A percentile compares a stretch with the other conserved stretches of the same genome.
phyloP scores from a whole-genome alignment of 2,113 vertebrate genomes.

The Colistium nudipinnis region DNA sequence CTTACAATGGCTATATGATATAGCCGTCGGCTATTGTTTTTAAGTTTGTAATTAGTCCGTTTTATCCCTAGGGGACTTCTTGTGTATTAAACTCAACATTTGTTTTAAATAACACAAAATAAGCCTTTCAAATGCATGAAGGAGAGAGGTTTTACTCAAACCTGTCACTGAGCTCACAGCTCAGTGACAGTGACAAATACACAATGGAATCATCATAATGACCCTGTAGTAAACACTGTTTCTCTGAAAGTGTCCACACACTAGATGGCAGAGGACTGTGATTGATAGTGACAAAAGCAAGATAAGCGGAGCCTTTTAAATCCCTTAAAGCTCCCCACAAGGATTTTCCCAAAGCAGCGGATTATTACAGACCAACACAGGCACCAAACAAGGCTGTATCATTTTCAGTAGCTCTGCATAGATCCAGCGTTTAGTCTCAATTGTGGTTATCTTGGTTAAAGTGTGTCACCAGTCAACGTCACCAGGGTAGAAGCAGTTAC shows the following conservation, averaged over 20 bases:
- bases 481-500: not conserved
- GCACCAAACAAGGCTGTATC: constrained; percentile 57
- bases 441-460: constrained; percentile 10
- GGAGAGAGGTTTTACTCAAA: not conserved
- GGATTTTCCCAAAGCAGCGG: constrained; percentile 49
- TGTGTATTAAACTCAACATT: not conserved
- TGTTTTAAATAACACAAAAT: constrained; percentile 10
- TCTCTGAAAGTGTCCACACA: constrained; percentile 44
- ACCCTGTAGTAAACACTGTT: constrained; percentile 48
- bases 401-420: constrained; percentile 41
- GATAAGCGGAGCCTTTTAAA: constrained; percentile 60
- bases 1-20: not conserved
- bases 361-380: constrained; percentile 65
- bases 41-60: not conserved
- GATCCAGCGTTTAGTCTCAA: not conserved
- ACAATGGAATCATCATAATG: constrained; percentile 43
- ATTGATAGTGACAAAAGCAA: constrained; percentile 60
- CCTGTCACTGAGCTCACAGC: not conserved
- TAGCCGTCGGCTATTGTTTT: not conserved
- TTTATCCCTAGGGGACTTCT: not conserved
- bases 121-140: constrained; percentile 20
- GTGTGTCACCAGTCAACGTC: constrained; percentile 1
- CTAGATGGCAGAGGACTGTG: constrained; percentile 27
- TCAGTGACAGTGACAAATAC: constrained; percentile 24
- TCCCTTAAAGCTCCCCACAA: constrained; percentile 63